These are phyloP conservation scores for Acridotheres tristis DNA, from an alignment of 2,797 vertebrate species.

Conservation along the genomic window DNA sequence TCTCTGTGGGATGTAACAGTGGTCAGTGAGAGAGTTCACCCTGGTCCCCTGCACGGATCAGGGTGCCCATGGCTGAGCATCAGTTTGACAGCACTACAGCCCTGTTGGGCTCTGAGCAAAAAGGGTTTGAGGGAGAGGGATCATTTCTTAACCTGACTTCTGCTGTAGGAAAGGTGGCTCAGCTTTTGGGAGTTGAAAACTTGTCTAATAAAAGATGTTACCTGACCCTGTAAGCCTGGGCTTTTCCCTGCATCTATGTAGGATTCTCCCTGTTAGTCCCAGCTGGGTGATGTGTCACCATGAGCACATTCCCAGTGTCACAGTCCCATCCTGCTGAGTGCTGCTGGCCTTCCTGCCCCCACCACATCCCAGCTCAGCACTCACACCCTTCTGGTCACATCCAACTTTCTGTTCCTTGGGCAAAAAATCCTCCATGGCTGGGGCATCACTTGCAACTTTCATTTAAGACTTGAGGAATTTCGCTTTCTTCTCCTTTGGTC, in stretches of 20 bases:
- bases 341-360: neutral
- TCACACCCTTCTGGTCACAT: neutral
- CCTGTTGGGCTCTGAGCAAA: neutral
- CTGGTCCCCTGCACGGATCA: neutral
- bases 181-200: neutral
- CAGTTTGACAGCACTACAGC: rapidly evolving
- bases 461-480: neutral
- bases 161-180: neutral
- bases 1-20: rapidly evolving
- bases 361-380: rapidly evolving
- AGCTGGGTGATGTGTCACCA: neutral
- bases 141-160: neutral
- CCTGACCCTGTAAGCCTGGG: neutral
- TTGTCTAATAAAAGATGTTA: neutral
- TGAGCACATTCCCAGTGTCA: neutral
- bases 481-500: neutral
- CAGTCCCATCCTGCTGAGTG: neutral
- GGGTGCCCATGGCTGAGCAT: neutral
- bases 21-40: neutral
- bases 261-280: neutral
- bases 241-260: rapidly evolving
- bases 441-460: neutral
- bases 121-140: neutral
- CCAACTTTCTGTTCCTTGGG: neutral
- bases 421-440: neutral